Conservation (phyloP, 2,797 vertebrate species). For the Tenualosa ilisha region DNA sequence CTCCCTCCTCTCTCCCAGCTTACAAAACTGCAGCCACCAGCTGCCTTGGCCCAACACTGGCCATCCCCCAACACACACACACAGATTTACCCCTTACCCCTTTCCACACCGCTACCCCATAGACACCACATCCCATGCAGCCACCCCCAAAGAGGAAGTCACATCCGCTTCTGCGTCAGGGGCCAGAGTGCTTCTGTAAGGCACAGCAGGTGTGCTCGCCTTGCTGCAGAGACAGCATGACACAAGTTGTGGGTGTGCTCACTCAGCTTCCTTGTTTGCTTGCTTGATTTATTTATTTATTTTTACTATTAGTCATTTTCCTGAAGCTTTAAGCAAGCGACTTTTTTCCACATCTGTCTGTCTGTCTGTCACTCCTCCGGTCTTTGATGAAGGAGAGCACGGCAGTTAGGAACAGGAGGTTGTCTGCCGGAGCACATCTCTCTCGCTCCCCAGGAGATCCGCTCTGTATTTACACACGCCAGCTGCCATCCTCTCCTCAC, state of each 20-base stretch:
- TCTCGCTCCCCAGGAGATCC: not conserved
- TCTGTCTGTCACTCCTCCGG: not conserved
- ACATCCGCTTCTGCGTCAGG: not conserved
- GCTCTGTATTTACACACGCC: not conserved
- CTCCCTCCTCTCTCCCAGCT: conserved; percentile 20
- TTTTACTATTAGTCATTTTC: not conserved
- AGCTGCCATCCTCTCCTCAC: not conserved
- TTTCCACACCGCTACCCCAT: not conserved
- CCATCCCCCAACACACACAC: not conserved
- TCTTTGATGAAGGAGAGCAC: not conserved
- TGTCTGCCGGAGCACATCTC: not conserved
- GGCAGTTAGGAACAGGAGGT: not conserved
- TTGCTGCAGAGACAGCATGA: not conserved
- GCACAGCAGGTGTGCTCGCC: conserved; percentile 13
- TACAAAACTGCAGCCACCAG: conserved; percentile 14
- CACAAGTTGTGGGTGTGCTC: not conserved
- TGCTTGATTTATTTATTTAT: not conserved
- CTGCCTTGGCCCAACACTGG: not conserved
- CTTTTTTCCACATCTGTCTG: not conserved
- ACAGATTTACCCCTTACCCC: not conserved
- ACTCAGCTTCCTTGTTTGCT: not conserved
- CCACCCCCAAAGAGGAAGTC: conserved; percentile 1
- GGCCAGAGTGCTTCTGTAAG: not conserved
- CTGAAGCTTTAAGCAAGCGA: not conserved
- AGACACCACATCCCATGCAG: not conserved